Percentiles rank a stretch among this genome's conserved stretches.
These are phyloP conservation scores for Parnassius smintheus DNA, from an alignment of 2,888 invertebrate species.

Conservation along the genomic window DNA sequence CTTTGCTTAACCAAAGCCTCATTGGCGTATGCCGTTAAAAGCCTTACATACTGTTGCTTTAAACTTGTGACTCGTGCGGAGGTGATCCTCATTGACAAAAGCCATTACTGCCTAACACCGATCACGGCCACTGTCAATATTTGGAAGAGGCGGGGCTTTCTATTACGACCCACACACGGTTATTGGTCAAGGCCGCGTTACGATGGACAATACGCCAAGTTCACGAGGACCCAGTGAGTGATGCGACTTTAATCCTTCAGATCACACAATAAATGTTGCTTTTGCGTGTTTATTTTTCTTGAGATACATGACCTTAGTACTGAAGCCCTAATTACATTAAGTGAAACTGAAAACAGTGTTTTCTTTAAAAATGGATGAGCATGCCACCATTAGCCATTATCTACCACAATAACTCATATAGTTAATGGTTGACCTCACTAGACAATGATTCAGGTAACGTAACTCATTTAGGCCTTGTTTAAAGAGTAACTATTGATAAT, in stretches of 20 bases:
- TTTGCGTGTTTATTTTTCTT: not conserved
- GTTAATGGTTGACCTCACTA: slow-evolving; percentile 11
- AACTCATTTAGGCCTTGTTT: not conserved
- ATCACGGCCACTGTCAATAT: slow-evolving; percentile 47
- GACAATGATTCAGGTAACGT: not conserved
- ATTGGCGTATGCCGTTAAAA: no score
- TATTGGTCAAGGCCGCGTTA: slow-evolving; percentile 43
- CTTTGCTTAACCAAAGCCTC: no score
- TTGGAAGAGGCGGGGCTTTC: slow-evolving; percentile 36
- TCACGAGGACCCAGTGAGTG: slow-evolving; percentile 11
- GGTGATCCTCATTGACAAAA: slow-evolving; percentile 36
- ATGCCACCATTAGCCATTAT: slow-evolving; percentile 6
- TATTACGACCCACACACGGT: slow-evolving; percentile 23
- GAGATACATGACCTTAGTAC: not conserved
- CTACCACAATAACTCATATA: not conserved
- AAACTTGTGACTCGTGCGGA: slow-evolving; percentile 3
- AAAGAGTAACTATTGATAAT: not conserved
- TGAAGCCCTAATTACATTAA: slow-evolving; percentile 3
- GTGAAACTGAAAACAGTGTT: slow-evolving; percentile 14
- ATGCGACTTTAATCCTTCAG: slow-evolving; percentile 11
- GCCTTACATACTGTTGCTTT: no score
- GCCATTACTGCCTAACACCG: slow-evolving; percentile 39
- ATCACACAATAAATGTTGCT: slow-evolving; percentile 6
- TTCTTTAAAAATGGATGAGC: slow-evolving; percentile 12
- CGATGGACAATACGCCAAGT: slow-evolving; percentile 3